Base-by-base conservation (phyloP, 2,113 vertebrate species). In the Tiliqua scincoides region DNA sequence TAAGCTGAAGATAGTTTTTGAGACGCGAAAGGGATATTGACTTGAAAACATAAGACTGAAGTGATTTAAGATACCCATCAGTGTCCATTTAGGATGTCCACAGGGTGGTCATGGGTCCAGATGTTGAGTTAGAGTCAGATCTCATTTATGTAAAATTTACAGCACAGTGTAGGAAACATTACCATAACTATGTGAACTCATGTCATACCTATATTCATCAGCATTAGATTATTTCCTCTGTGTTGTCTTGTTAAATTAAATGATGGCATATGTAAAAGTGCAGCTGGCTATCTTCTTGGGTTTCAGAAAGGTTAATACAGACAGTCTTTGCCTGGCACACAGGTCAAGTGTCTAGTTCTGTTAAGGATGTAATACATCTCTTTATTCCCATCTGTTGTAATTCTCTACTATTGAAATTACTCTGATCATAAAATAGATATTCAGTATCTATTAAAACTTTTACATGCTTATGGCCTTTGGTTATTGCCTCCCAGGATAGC, bases 341-440 rank as follows among this genome's bases (percentile, higher is more conserved):
- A 10, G 68, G 59, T 89, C 82, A 82, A 48, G 8, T 72, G 27
- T 85, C 79, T 88, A 85, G 3, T 79, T 89, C 81, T 52, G 59
- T 88, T 83, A 88, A 84, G 68, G 74, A 82, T 83, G 85, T 88
- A 82, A 75, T 86, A 81, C 75, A 85, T 88, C 87, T 92, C 89
- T 92, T 75, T 82, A 86, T 87, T 89, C 71, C 88, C 88, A 85
- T 91, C 93, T 93, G 86, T 87, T 89, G 75, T 88, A 88, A 23
- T 79, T 6, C 87, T 90, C 88, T 87, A 79, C 79, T 87, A 84
- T 75, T 72, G 62, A 88, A 62, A 83, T 87, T 79, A 90, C 85
- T 84, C 37, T 78, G 75, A 78, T 88, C 84, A 85, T 81, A 52
- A 93, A 92, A 91, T 65, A 82, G 63, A 80, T 93, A 83, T 88